Conservation (phyloP, 2,888 invertebrate genomes). For the Drosophila multiciliata region DNA sequence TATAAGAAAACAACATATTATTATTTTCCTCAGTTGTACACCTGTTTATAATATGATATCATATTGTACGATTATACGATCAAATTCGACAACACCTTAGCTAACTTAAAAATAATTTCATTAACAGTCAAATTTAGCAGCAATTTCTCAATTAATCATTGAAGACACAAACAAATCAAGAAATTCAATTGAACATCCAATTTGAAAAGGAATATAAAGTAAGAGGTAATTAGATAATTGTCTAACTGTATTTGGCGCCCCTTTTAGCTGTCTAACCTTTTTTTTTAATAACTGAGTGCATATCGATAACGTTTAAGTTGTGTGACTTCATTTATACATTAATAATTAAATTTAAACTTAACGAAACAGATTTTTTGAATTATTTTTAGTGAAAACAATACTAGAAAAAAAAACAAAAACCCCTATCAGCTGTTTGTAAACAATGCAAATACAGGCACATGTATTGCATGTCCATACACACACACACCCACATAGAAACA, state of each 20-base stretch:
- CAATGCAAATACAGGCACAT: conserved; percentile 52
- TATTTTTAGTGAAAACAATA: conserved; percentile 10
- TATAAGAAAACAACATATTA: background rate
- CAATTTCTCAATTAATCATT: conserved; percentile 1
- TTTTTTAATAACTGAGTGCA: conserved; percentile 4
- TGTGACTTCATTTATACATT: background rate
- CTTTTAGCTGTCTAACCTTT: conserved; percentile 10
- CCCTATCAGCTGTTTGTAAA: conserved; percentile 70
- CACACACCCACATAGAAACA: conserved; percentile 9
- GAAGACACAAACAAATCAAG: conserved; percentile 4
- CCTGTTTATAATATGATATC: conserved; percentile 2
- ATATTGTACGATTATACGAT: conserved; percentile 1
- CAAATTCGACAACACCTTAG: background rate
- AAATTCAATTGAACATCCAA: conserved; percentile 14
- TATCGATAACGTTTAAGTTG: conserved; percentile 15
- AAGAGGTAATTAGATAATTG: conserved; percentile 7
- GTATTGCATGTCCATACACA: conserved; percentile 2
- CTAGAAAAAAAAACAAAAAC: background rate
- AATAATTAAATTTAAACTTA: background rate
- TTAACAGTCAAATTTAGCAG: background rate
- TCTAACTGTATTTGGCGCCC: conserved; percentile 20
- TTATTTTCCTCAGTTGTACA: background rate
- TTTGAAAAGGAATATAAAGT: background rate
- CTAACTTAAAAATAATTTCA: background rate
- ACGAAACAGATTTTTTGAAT: background rate